Conservation (phyloP, 2,113 vertebrate genomes). For the Melanerpes formicivorus region DNA sequence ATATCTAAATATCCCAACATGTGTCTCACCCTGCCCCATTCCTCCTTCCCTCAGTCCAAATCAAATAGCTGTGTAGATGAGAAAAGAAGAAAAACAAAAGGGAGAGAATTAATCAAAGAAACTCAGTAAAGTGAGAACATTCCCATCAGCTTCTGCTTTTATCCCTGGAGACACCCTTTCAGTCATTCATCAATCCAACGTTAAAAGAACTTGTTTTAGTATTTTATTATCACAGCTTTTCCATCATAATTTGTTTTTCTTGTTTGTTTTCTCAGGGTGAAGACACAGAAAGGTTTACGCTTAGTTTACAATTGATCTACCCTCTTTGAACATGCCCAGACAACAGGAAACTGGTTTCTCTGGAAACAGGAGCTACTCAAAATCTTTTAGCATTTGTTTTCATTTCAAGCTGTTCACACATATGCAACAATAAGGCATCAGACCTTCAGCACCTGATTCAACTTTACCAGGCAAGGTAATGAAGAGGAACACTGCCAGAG, state of each 20-base stretch:
- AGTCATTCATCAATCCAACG: not conserved
- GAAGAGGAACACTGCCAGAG: conserved; percentile 12
- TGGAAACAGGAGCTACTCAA: conserved; percentile 76
- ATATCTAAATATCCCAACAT: not conserved
- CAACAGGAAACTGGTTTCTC: conserved; percentile 77
- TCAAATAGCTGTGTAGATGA: not conserved
- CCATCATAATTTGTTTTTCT: conserved; percentile 18
- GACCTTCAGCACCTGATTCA: conserved; percentile 60
- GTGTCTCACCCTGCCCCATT: rapidly evolving
- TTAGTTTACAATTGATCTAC: conserved; percentile 59
- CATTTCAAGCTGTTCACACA: conserved; percentile 73
- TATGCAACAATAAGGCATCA: conserved; percentile 60
- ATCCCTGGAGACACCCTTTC: not conserved
- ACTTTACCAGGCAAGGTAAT: conserved; percentile 60
- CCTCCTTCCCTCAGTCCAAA: not conserved
- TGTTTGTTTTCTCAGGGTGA: conserved; percentile 57
- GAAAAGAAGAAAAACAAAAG: not conserved
- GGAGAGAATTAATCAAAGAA: conserved; percentile 3
- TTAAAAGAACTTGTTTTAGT: conserved; percentile 40
- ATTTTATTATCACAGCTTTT: conserved; percentile 46
- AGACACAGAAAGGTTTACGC: conserved; percentile 60
- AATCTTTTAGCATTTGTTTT: conserved; percentile 61
- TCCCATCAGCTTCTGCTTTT: conserved; percentile 17
- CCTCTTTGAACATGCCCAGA: conserved; percentile 75
- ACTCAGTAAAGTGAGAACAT: not conserved